Evolutionary conservation across 2,113 vertebrate genomes (phyloP).

Genomic region (Gyps fulvus): DNA sequence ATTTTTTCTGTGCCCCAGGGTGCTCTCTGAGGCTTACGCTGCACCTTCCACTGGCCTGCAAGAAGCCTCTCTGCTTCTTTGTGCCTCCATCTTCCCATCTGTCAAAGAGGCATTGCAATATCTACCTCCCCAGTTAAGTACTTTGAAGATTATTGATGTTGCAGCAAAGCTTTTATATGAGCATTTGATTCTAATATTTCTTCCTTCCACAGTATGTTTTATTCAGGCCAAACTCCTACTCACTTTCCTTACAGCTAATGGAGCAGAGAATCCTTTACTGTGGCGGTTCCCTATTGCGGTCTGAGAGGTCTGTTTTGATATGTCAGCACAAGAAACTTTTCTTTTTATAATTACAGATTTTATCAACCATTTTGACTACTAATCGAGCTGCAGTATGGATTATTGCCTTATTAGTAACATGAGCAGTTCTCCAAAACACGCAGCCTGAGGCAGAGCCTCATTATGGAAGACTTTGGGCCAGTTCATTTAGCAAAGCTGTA

Average conservation of each 20-base stretch:
- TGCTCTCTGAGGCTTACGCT: not conserved
- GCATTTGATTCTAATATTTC: slow-evolving; percentile 54
- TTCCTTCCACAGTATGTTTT: slow-evolving; percentile 37
- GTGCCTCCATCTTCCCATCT: not conserved
- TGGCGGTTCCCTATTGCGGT: not conserved
- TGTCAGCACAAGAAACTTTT: slow-evolving; percentile 21
- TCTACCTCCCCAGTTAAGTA: slow-evolving; percentile 2
- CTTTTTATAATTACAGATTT: slow-evolving; percentile 35
- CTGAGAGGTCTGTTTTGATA: slow-evolving; percentile 20
- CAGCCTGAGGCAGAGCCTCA: slow-evolving; percentile 26
- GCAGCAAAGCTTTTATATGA: slow-evolving; percentile 44
- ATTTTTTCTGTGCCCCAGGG: not conserved
- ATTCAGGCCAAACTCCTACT: slow-evolving; percentile 28
- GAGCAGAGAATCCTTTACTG: not conserved
- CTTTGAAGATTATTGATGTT: slow-evolving; percentile 60
- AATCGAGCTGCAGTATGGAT: slow-evolving; percentile 35
- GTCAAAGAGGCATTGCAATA: not conserved
- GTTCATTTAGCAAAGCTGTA: slow-evolving; percentile 28
- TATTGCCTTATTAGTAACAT: slow-evolving; percentile 35
- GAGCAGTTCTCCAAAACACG: slow-evolving; percentile 10
- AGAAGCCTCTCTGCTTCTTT: not conserved
- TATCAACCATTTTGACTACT: slow-evolving; percentile 42
- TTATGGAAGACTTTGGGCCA: slow-evolving; percentile 2
- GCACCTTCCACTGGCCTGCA: not conserved
- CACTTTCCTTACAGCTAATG: not conserved